A percentile compares a stretch with the other conserved stretches of the same genome.
Conservation (phyloP, 92 coral and sea anemone species). For the Phenganax marumi region DNA sequence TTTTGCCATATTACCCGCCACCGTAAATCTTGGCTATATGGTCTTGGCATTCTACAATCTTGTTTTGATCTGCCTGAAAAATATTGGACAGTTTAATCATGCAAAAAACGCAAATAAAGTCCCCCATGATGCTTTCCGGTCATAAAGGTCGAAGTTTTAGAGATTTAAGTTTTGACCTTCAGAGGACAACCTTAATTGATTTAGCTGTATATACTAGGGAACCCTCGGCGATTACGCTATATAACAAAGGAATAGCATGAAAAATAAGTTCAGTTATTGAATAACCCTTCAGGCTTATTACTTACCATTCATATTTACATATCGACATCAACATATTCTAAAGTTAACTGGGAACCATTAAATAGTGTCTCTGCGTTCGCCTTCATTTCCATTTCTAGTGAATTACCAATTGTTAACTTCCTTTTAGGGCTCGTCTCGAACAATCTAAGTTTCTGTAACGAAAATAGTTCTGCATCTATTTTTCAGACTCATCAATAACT, state of each 20-base stretch:
- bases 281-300: neutral
- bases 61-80: too few relatives aligned
- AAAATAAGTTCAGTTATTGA: neutral
- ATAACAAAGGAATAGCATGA: neutral
- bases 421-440: constrained; percentile 8
- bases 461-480: neutral
- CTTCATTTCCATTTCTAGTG: constrained; percentile 39
- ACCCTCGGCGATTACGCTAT: too few relatives aligned
- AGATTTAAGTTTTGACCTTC: too few relatives aligned
- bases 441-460: constrained; percentile 27
- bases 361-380: constrained; percentile 26
- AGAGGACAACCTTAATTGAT: too few relatives aligned
- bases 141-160: too few relatives aligned
- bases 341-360: constrained; percentile 29
- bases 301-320: neutral
- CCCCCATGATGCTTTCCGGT: too few relatives aligned
- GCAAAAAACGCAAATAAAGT: too few relatives aligned
- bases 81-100: too few relatives aligned
- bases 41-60: too few relatives aligned
- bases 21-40: too few relatives aligned
- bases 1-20: too few relatives aligned
- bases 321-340: constrained; percentile 8
- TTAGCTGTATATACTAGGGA: too few relatives aligned
- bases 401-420: constrained; percentile 14
- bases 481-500: neutral